Evolutionary conservation across 2,888 invertebrate genomes (phyloP).

Genomic region (Stenchaetothrips biformis): DNA sequence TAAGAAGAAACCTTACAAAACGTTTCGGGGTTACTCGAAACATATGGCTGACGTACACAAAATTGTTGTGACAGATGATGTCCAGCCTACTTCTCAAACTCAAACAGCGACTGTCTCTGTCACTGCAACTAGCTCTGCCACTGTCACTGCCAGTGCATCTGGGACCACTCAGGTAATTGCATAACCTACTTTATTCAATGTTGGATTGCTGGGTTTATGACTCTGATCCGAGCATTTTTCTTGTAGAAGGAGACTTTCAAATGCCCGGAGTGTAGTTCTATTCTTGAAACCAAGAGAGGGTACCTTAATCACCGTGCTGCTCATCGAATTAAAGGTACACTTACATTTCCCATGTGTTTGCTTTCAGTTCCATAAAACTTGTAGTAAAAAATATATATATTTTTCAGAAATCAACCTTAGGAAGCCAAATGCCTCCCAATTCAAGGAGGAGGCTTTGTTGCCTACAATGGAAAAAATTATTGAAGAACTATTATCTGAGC

Average conservation of each 20-base stretch:
- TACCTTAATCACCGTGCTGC: not conserved
- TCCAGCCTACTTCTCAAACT: not conserved
- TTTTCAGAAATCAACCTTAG: not conserved
- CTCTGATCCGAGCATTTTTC: not conserved
- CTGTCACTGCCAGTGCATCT: too few relatives aligned
- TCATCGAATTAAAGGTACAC: not conserved
- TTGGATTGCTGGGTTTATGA: not conserved
- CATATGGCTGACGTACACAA: not conserved
- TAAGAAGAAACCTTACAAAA: too few relatives aligned
- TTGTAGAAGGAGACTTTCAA: not conserved
- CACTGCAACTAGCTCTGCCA: not conserved
- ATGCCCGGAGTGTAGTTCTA: not conserved
- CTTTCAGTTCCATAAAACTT: not conserved
- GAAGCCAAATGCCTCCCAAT: too few relatives aligned
- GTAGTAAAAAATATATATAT: not conserved
- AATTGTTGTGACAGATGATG: not conserved
- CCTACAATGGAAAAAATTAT: too few relatives aligned
- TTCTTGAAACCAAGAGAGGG: not conserved
- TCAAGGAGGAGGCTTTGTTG: too few relatives aligned
- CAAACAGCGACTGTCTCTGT: not conserved
- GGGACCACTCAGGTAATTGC: not conserved
- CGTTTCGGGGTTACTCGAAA: not conserved
- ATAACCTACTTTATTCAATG: not conserved
- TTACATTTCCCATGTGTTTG: not conserved
- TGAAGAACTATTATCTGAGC: too few relatives aligned